These are phyloP conservation scores for Xiphorhynchus erythropygius DNA, from an alignment of 2,797 vertebrate genomes.

Conservation along the genomic window DNA sequence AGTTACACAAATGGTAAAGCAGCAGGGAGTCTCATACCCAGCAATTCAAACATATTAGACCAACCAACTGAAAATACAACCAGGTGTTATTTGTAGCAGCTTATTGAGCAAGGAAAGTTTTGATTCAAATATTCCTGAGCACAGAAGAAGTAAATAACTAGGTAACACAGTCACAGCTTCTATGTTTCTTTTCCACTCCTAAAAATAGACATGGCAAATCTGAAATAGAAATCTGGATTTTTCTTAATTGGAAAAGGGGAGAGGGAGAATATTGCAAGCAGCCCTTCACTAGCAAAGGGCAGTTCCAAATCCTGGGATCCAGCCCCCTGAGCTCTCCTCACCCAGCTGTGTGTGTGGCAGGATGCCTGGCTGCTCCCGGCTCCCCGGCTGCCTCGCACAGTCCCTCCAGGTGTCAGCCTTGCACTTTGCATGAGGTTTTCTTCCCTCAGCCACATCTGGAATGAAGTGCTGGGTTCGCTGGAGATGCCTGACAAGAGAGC, in stretches of 20 bases:
- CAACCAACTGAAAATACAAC: neutral
- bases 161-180: neutral
- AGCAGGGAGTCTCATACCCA: neutral
- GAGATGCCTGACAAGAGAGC: constrained; percentile 20
- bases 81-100: neutral
- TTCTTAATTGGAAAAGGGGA: neutral
- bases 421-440: constrained; percentile 20
- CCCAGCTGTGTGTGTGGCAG: neutral
- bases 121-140: neutral
- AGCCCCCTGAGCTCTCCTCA: neutral
- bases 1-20: neutral
- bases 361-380: neutral
- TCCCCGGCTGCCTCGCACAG: neutral
- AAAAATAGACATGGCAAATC: neutral
- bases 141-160: neutral
- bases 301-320: neutral
- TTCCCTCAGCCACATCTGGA: neutral
- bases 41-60: neutral
- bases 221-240: neutral
- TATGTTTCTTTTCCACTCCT: neutral
- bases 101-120: neutral
- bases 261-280: neutral
- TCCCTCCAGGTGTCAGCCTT: constrained; percentile 76
- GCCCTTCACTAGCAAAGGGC: neutral
- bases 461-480: neutral